Percentiles rank a stretch among this genome's conserved stretches.
Evolutionary conservation across 2,113 vertebrate genomes (phyloP).

Genomic region (Tenebrosternarchus preto): DNA sequence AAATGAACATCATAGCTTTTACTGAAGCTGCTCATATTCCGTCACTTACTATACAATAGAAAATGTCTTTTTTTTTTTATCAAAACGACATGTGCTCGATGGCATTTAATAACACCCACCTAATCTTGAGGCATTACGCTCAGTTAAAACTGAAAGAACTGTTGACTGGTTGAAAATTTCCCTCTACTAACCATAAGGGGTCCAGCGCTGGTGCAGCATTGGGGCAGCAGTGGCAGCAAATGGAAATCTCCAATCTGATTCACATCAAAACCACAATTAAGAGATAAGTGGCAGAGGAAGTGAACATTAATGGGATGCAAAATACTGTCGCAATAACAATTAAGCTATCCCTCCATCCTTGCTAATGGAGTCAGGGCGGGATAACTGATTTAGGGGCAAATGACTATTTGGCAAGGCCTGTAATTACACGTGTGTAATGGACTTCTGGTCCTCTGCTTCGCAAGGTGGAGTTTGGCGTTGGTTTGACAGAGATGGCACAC

Average conservation of each 20-base stretch:
- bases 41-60: background rate
- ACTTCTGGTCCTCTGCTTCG: slow-evolving; percentile 41
- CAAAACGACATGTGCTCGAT: background rate
- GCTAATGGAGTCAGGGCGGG: slow-evolving; percentile 58
- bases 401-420: slow-evolving; percentile 47
- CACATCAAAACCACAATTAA: slow-evolving; percentile 73
- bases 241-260: slow-evolving; percentile 66
- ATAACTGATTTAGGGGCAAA: slow-evolving; percentile 58
- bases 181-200: slow-evolving; percentile 5
- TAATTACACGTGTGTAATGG: slow-evolving; percentile 56
- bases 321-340: slow-evolving; percentile 64
- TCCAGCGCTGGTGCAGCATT: slow-evolving; percentile 60
- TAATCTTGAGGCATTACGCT: background rate
- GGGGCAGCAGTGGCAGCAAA: slow-evolving; percentile 53
- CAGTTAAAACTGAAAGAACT: background rate
- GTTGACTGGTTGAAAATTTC: slow-evolving; percentile 1
- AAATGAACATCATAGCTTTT: too few species aligned
- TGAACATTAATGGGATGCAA: slow-evolving; percentile 64
- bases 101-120: background rate
- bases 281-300: slow-evolving; percentile 67
- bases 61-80: slow-evolving; percentile 11
- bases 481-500: background rate
- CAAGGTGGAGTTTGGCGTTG: slow-evolving; percentile 44
- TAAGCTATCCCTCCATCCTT: slow-evolving; percentile 52
- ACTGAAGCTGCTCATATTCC: too few species aligned